phyloP scores from a whole-genome alignment of 1,140 invertebrate genomes.

The Chymomyza costata region DNA sequence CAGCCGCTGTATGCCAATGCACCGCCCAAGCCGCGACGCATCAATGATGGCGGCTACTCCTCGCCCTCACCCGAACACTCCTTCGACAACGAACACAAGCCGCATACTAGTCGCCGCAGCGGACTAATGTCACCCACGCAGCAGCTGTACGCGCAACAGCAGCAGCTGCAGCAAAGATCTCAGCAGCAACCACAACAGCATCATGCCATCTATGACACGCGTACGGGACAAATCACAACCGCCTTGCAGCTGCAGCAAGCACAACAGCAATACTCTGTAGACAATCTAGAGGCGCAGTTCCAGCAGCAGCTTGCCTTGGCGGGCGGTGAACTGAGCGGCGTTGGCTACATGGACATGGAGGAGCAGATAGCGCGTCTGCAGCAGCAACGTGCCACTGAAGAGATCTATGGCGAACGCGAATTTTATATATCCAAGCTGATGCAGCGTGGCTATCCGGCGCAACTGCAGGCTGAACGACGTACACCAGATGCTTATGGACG shows the following conservation, averaged over 20 bases:
- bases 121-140: constrained; percentile 69
- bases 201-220: constrained; percentile 71
- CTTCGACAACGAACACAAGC: constrained; percentile 63
- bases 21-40: constrained; percentile 88
- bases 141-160: constrained; percentile 69
- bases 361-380: constrained; percentile 63
- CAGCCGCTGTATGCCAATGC: constrained; percentile 92
- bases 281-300: constrained; percentile 66
- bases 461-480: constrained; percentile 79
- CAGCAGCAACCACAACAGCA: constrained; percentile 61
- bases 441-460: constrained; percentile 48
- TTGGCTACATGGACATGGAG: constrained; percentile 61
- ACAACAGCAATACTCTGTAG: constrained; percentile 63
- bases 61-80: constrained; percentile 82
- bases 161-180: constrained; percentile 44
- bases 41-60: constrained; percentile 82
- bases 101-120: constrained; percentile 57
- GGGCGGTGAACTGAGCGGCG: constrained; percentile 3
- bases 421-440: constrained; percentile 71
- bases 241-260: constrained; percentile 59
- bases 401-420: constrained; percentile 69
- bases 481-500: constrained; percentile 89
- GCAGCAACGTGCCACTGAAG: constrained; percentile 60
- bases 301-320: constrained; percentile 49
- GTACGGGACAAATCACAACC: constrained; percentile 67